These are phyloP conservation scores for Hippoglossus stenolepis DNA, from an alignment of 2,113 vertebrate genomes.

Conservation along the genomic window DNA sequence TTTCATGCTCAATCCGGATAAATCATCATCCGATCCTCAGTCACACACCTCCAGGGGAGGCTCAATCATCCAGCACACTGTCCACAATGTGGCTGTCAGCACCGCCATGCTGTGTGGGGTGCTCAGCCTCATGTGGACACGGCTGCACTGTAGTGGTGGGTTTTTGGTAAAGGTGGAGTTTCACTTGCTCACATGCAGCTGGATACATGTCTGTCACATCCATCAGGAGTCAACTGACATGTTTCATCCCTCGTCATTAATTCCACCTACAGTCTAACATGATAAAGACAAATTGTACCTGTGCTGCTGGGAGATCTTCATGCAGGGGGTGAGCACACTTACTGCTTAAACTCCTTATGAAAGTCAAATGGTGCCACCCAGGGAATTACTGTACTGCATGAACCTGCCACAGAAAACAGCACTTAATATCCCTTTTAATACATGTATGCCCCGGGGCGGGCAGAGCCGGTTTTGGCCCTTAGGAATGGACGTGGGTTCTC, in stretches of 20 bases:
- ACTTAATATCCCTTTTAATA: conserved; percentile 52
- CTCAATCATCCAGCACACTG: neutral
- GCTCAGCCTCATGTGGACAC: neutral
- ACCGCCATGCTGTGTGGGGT: conserved; percentile 9
- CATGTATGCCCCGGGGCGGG: conserved; percentile 50
- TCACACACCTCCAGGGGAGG: conserved; percentile 13
- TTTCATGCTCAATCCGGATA: conserved; percentile 18
- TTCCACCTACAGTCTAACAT: conserved; percentile 32
- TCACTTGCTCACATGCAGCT: conserved; percentile 40
- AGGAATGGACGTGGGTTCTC: conserved; percentile 68
- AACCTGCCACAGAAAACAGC: conserved; percentile 50
- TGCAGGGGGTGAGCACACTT: conserved; percentile 54
- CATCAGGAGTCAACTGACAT: conserved; percentile 11
- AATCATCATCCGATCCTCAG: conserved; percentile 10
- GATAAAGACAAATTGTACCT: conserved; percentile 50
- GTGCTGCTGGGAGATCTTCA: conserved; percentile 50
- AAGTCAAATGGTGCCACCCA: conserved; percentile 61
- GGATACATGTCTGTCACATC: neutral
- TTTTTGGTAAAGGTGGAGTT: too few species aligned
- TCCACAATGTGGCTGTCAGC: conserved; percentile 3
- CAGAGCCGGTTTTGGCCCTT: conserved; percentile 66
- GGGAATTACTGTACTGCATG: conserved; percentile 45
- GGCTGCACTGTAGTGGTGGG: too few species aligned
- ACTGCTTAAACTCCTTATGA: conserved; percentile 66
- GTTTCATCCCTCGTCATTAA: conserved; percentile 29